phyloP scores from a whole-genome alignment of 1,140 invertebrate species.

The Araneus ventricosus region DNA sequence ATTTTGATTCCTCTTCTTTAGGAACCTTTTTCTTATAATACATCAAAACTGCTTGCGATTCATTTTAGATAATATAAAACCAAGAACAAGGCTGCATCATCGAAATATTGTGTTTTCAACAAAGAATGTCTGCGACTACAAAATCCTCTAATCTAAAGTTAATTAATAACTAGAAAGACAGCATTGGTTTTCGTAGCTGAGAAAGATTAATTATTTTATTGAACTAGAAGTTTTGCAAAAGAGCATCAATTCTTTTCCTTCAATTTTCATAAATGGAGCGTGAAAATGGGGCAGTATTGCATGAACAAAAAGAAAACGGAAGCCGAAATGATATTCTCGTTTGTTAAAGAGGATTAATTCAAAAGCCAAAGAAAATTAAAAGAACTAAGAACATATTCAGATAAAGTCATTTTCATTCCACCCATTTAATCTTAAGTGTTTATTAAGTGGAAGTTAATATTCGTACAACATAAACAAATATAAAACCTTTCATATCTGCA shows the following conservation, averaged over 20 bases:
- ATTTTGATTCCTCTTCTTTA: background rate
- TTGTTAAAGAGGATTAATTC: background rate
- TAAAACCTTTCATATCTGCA: too few relatives aligned
- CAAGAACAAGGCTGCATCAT: background rate
- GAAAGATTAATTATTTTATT: slow-evolving; percentile 3
- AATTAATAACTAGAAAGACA: background rate
- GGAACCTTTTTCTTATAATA: background rate
- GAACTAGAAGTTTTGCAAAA: background rate
- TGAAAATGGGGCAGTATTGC: background rate
- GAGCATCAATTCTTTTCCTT: background rate
- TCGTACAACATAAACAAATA: too few relatives aligned
- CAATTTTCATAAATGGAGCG: background rate
- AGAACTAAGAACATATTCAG: background rate
- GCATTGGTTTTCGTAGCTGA: background rate
- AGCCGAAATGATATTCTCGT: background rate
- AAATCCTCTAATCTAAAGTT: slow-evolving; percentile 18
- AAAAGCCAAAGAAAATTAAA: background rate
- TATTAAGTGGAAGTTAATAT: background rate
- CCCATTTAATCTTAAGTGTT: background rate
- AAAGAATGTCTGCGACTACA: background rate
- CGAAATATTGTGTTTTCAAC: background rate
- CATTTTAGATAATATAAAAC: background rate
- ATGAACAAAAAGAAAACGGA: background rate
- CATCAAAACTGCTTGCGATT: background rate
- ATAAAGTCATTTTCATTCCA: background rate